Conservation (phyloP, 1,140 invertebrate species). For the Sipha flava region DNA sequence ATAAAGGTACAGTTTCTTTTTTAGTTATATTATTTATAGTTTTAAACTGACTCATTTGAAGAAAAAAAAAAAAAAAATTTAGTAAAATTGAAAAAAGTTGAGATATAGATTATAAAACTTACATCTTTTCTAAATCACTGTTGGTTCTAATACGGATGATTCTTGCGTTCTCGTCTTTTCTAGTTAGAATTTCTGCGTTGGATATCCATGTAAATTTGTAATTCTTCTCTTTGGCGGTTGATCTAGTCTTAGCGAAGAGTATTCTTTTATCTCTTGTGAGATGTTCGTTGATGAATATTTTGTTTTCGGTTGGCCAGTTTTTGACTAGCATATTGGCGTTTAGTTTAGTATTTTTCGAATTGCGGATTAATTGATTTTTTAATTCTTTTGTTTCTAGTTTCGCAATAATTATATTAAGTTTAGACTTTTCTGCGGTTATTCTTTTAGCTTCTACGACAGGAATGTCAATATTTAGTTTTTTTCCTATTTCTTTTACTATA, state of each 20-base stretch:
- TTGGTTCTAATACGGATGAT: too few species aligned
- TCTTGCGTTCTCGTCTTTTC: background rate
- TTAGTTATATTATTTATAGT: too few species aligned
- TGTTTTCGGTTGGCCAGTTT: background rate
- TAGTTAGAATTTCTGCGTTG: background rate
- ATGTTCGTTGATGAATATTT: background rate
- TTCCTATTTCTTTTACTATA: background rate
- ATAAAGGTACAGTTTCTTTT: too few species aligned
- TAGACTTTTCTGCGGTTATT: background rate
- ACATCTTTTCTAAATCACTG: too few species aligned
- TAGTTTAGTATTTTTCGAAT: background rate
- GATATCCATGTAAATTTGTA: background rate
- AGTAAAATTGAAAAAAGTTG: too few species aligned
- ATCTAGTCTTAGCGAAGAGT: background rate
- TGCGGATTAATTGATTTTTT: background rate
- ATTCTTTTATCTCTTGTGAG: background rate
- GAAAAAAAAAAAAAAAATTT: too few species aligned
- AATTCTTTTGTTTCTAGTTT: background rate
- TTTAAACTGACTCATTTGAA: too few species aligned
- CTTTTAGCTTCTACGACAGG: background rate
- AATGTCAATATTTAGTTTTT: background rate
- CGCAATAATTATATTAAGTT: background rate
- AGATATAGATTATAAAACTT: too few species aligned
- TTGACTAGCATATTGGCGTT: background rate
- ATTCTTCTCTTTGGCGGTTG: background rate